Conservation (phyloP, 2,888 invertebrate genomes). For the Clepsis dumicolana region DNA sequence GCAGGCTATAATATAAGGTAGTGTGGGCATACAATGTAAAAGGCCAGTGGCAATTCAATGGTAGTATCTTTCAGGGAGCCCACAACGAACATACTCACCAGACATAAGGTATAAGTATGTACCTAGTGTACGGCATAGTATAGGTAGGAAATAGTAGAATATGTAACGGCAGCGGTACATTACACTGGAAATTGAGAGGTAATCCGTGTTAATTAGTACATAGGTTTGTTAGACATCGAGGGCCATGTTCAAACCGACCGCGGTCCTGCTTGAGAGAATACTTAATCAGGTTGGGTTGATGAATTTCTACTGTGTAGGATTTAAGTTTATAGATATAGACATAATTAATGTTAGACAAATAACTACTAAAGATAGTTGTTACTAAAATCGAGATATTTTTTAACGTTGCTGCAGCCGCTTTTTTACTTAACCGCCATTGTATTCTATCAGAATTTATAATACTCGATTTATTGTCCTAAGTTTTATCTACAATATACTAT, state of each 20-base stretch:
- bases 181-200: slow-evolving; percentile 23
- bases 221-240: slow-evolving; percentile 19
- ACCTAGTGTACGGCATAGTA: neutral
- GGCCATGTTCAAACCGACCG: slow-evolving; percentile 30
- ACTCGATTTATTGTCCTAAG: no score
- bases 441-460: no score
- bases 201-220: slow-evolving; percentile 39
- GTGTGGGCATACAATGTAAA: no score
- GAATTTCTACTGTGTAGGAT: slow-evolving; percentile 4
- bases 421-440: no score
- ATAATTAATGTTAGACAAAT: neutral
- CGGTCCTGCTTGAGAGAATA: slow-evolving; percentile 29
- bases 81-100: neutral
- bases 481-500: no score
- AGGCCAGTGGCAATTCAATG: no score
- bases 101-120: no score
- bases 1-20: no score
- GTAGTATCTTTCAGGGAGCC: no score
- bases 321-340: neutral
- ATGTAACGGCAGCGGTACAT: neutral
- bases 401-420: no score
- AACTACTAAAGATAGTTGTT: neutral
- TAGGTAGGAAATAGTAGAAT: no score
- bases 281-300: slow-evolving; percentile 21
- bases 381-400: no score